Evolutionary conservation across 2,797 vertebrate species (phyloP), one percentile per base, ranked within the genome.

Genomic region (Tauraco hartlaubi): DNA sequence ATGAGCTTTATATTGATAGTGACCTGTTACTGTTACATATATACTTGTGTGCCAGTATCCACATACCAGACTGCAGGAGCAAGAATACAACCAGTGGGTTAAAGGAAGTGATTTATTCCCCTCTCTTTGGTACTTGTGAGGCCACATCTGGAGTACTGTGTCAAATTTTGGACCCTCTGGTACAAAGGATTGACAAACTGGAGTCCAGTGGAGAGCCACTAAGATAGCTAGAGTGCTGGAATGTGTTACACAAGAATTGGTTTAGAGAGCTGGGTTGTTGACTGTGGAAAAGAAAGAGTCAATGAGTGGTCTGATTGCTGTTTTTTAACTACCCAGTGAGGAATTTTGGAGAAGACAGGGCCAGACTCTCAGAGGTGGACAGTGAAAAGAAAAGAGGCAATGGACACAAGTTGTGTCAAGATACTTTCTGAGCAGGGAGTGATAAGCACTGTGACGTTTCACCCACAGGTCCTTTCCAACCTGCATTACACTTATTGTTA

Each of bases 371-470:
- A 19, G 15, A 59, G 41, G 12, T 59, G 12, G 43, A 29, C 54
- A 37, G n/a, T 56, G 66, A 68, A 46, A 37, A 54, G 59, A 46
- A 51, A 62, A 85, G 18, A 49, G 59, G 29, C 59, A 69, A 33
- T 21, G 35, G 56, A 43, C 39, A 55, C 31, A 35, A 69, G 15
- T n/a, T 69, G 22, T 41, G 81, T 56, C 33, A 61, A 48, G 62
- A 35, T 55, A 29, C 9, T 8, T 86, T 88, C 29, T 62, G 67
- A 73, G 43, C 22, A 79, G 46, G 26, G 59, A 66, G 33, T 37
- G 41, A 68, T 71, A 83, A 90, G 52, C 48, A 19, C 72, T 83
- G 52, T 80, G 83, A 58, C 46, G 35, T 94, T 93, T 95, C 71
- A 93, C 66, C 62, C 58, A 54, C 46, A 72, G 51, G 26, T 62